Evolutionary conservation across 1,140 invertebrate genomes (phyloP), one percentile per base, ranked within the genome.

Genomic region (Manduca sexta): DNA sequence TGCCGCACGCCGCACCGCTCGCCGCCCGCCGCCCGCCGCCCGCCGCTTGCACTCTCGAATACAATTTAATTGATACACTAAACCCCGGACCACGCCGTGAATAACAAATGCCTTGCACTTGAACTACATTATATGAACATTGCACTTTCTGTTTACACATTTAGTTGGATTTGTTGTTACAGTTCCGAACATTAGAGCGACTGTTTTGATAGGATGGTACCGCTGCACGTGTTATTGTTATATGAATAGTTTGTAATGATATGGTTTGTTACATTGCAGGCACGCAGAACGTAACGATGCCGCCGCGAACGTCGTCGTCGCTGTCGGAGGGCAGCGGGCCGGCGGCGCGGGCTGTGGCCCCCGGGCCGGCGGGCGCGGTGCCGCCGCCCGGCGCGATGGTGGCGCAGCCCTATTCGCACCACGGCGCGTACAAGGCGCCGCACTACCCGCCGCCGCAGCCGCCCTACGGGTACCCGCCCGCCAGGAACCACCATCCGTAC

Each of bases 271-370:
- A 18, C 34, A 31, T 84, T 86, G n/a, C 84, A 95, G 94, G 93
- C 74, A 94, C 94, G 85, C 93, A 92, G 90, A 95, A 93, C 90
- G 92, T 95, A 92, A 92, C 93, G 83, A 95, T 95, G 93, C 94
- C 94, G 80, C 94, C 94, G 68, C 90, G 95, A 68, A 95, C 95
- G 74, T 93, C 95, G 61, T 96, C 95, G 77, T 93, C 94, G 84
- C 93, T 96, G 80, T 93, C 94, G 62, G 93, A 95, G 87, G 91
- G 91, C 84, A 90, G 90, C 87, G 91, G 89, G 74, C 91, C 89
- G 74, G 87, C 88, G 91, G 94, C 67, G 92, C 93, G 71, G 91
- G 92, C 62, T 31, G 90, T 91, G 60, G 60, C 85, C 89, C 88
- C 88, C 92, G 93, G 64, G 92, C 92, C 60, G 7, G 48, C 43